A percentile compares a stretch with the other conserved stretches of the same genome.
These are phyloP conservation scores for Zophobas atratus DNA, from an alignment of 1,140 invertebrate species.

Conservation along the genomic window DNA sequence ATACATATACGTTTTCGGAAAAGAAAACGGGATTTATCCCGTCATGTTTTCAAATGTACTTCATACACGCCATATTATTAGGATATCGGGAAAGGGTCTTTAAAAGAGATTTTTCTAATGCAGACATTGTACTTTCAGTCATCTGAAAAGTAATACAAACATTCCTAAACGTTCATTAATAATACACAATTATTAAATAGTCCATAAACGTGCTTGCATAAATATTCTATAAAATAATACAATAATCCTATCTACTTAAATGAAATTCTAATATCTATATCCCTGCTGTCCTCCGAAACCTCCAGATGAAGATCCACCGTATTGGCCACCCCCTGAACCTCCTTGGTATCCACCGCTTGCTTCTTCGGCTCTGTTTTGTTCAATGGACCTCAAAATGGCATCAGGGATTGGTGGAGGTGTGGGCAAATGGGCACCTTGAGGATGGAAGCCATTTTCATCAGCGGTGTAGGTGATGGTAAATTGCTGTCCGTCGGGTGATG, in stretches of 20 bases:
- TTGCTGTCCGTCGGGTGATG: constrained; percentile 60
- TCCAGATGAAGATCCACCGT: constrained; percentile 19
- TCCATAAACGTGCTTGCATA: too few relatives aligned
- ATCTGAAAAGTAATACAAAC: too few relatives aligned
- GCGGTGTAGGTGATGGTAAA: constrained; percentile 68
- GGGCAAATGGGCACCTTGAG: constrained; percentile 71
- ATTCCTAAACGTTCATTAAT: too few relatives aligned
- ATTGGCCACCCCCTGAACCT: constrained; percentile 18
- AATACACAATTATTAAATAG: too few relatives aligned
- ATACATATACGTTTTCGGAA: too few relatives aligned
- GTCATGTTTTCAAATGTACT: too few relatives aligned
- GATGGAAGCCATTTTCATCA: constrained; percentile 78
- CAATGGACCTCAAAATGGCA: constrained; percentile 69
- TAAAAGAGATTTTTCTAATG: too few relatives aligned
- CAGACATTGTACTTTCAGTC: too few relatives aligned
- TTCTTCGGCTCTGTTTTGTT: constrained; percentile 64
- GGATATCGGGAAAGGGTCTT: too few relatives aligned
- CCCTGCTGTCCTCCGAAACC: constrained; percentile 6
- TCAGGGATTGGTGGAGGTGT: constrained; percentile 72
- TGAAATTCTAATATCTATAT: constrained; percentile 30
- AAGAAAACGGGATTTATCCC: too few relatives aligned
- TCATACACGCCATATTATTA: too few relatives aligned
- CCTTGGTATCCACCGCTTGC: constrained; percentile 51
- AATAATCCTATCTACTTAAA: background rate
- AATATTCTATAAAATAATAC: too few relatives aligned